Conservation (phyloP, 2,797 vertebrate genomes). For the Peromyscus nudipes region DNA sequence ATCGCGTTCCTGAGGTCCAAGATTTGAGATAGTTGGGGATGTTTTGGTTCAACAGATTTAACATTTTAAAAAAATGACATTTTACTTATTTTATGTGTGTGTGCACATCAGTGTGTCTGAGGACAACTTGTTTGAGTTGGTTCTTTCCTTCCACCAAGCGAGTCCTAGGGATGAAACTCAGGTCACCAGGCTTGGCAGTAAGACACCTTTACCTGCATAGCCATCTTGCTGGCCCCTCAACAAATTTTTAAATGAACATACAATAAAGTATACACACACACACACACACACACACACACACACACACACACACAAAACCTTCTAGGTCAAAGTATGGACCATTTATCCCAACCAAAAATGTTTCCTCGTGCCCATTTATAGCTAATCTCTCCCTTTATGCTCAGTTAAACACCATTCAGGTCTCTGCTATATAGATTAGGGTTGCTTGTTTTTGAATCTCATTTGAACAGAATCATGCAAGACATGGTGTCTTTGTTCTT, state of each 20-base stretch:
- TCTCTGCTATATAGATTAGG: background rate
- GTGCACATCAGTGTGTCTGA: background rate
- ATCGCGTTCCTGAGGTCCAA: slow-evolving; percentile 4
- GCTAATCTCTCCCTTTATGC: background rate
- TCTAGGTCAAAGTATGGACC: slow-evolving; percentile 34
- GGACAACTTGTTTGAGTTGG: background rate
- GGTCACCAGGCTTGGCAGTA: too few species aligned
- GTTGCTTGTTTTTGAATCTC: slow-evolving; percentile 48
- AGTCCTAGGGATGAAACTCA: background rate
- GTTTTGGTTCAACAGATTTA: background rate
- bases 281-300: background rate
- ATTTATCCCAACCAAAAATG: slow-evolving; percentile 10
- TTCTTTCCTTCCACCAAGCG: background rate
- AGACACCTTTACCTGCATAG: background rate
- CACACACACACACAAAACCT: background rate
- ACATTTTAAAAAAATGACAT: background rate
- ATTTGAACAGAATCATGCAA: background rate
- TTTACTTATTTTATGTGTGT: background rate
- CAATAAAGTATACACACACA: background rate
- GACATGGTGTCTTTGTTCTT: background rate
- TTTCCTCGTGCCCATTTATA: background rate
- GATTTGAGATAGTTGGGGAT: slow-evolving; percentile 42
- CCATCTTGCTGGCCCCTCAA: background rate
- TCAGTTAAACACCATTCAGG: background rate
- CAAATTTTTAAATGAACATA: background rate